Conservation (phyloP, 2,113 vertebrate genomes). For the Ramphastos sulfuratus region DNA sequence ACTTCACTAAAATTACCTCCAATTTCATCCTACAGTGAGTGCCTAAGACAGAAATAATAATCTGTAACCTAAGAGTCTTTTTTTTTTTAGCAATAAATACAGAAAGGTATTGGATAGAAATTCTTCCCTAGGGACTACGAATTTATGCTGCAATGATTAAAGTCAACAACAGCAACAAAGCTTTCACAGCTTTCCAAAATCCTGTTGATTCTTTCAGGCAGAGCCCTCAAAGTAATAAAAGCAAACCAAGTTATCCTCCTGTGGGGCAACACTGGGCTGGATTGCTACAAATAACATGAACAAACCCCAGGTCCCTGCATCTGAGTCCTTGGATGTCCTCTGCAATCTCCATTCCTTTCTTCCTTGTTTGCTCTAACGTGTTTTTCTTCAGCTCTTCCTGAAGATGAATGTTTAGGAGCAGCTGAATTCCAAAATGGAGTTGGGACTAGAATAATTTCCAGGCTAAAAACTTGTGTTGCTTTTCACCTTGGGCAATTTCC, state of each 20-base stretch:
- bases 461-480: not conserved
- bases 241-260: not conserved
- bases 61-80: not conserved
- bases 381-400: not conserved
- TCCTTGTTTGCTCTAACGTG: not conserved
- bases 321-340: not conserved
- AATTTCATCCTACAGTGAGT: not conserved
- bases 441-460: not conserved
- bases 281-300: not conserved
- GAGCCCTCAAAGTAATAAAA: not conserved
- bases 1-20: not conserved
- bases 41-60: conserved; percentile 25
- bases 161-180: conserved; percentile 16
- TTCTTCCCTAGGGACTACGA: not conserved
- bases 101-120: conserved; percentile 5
- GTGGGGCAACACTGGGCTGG: not conserved
- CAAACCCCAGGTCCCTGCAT: not conserved
- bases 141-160: not conserved
- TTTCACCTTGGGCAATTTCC: not conserved
- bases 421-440: not conserved
- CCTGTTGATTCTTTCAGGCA: not conserved
- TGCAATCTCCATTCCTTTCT: not conserved
- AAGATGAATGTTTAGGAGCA: not conserved
- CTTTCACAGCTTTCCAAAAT: conserved; percentile 2
- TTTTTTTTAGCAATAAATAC: not conserved